Evolutionary conservation across 2,888 invertebrate genomes (phyloP), one percentile per base, ranked within the genome.

Genomic region (Gari tellinella): DNA sequence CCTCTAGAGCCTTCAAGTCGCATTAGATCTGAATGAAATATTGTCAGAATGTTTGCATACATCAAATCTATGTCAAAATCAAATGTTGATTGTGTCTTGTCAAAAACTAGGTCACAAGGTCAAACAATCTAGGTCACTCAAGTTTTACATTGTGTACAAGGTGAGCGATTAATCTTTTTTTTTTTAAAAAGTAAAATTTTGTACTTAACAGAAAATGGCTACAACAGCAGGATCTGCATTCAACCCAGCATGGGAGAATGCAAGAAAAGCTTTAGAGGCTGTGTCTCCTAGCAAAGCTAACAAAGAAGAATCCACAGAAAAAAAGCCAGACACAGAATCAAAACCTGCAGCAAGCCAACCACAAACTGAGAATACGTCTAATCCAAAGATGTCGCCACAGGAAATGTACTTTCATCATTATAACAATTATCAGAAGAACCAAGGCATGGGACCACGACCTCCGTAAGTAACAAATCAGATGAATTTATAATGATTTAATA

Each of bases 241-340:
- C 69, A 83, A 82, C 45, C 88, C 88, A 26, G 83, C 83, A 63
- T 89, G 89, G 89, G 88, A 87, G 61, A 86, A 84, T 52, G 89
- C 89, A 15, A 69, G 86, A 49, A 86, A 88, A 61, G 88, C 88
- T 5, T 70, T 89, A n/a, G 88, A 88, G 69, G 86, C 86, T 51
- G 79, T 79, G 15, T 77, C 79, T 12, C 74, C 69, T 21, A 65
- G 72, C 37, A 81, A 83, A 52, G 63, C 26, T 4, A 64, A 80
- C 12, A 80, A 72, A 21, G 48, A 46, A 1, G 37, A 55, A 55
- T 53, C 61, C 46, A 26, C 21, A 40, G 38, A 56, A 43, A n/a
- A n/a, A n/a, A 8, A 46, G n/a, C 1, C 17, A 43, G 14, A 12
- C 21, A 21, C 45, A 37, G 38, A 51, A 8, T 15, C 26, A 45